These are phyloP conservation scores for Clivina fossor DNA, from an alignment of 2,888 invertebrate species.

Conservation along the genomic window DNA sequence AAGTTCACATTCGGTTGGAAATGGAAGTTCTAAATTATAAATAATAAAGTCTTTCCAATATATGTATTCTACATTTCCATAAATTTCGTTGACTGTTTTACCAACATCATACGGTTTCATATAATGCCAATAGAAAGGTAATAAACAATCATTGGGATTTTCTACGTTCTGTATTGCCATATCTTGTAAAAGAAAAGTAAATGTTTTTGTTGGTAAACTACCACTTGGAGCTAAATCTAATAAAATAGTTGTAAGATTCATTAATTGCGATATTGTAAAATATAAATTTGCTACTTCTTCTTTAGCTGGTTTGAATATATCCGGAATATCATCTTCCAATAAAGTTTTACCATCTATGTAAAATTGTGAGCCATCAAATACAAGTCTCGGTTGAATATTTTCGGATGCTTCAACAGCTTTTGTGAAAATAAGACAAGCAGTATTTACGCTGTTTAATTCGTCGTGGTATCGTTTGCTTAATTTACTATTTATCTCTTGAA, in stretches of 20 bases:
- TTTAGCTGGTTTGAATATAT: conserved; percentile 1
- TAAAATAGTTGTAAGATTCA: conserved; percentile 47
- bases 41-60: conserved; percentile 70
- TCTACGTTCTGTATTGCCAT: conserved; percentile 48
- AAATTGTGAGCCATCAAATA: conserved; percentile 52
- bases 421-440: conserved; percentile 45
- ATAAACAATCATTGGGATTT: conserved; percentile 43
- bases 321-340: conserved; percentile 37
- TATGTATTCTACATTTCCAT: conserved; percentile 59
- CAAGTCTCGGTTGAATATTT: conserved; percentile 52
- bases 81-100: conserved; percentile 52
- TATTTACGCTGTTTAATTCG: conserved; percentile 52
- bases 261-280: conserved; percentile 48
- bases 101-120: conserved; percentile 45
- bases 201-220: conserved; percentile 49
- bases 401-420: conserved; percentile 53
- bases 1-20: conserved; percentile 59
- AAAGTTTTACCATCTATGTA: conserved; percentile 48
- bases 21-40: conserved; percentile 59
- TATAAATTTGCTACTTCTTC: conserved; percentile 14
- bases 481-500: conserved; percentile 16
- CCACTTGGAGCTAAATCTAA: conserved; percentile 51
- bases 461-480: conserved; percentile 46
- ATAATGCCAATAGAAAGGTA: conserved; percentile 50
- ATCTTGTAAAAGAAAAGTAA: conserved; percentile 54